Percentiles rank a stretch among this genome's conserved stretches.
Conservation (phyloP, 1,140 invertebrate genomes). For the Ganaspis sp. region DNA sequence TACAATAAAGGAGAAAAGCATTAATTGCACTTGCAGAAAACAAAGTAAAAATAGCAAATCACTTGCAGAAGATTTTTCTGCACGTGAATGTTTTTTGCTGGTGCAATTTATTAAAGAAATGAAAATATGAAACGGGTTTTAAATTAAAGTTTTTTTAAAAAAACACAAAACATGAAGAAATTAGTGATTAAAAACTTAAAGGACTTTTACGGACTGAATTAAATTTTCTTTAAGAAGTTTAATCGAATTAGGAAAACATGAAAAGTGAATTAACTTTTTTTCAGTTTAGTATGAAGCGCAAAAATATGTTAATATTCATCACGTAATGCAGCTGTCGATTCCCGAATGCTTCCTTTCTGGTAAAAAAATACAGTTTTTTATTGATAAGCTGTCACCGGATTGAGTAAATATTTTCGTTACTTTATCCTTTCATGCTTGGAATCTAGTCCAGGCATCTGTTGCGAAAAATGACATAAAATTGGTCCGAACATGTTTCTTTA, state of each 20-base stretch:
- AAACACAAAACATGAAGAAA: background rate
- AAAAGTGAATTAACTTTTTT: background rate
- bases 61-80: too few relatives aligned
- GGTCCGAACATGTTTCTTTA: background rate
- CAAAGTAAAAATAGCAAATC: too few relatives aligned
- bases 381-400: slow-evolving; percentile 14
- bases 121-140: background rate
- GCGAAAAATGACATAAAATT: slow-evolving; percentile 14
- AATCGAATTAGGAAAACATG: background rate
- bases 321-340: slow-evolving; percentile 5
- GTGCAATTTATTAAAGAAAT: too few relatives aligned
- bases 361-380: background rate
- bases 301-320: slow-evolving; percentile 24
- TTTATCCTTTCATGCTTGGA: slow-evolving; percentile 7
- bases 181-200: background rate
- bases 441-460: slow-evolving; percentile 5
- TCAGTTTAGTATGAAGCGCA: background rate
- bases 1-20: too few relatives aligned
- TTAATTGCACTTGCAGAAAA: too few relatives aligned
- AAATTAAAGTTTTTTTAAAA: background rate
- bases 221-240: background rate
- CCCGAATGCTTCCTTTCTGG: background rate
- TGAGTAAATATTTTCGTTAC: slow-evolving; percentile 20
- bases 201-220: background rate
- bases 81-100: too few relatives aligned